These are phyloP conservation scores for Hydractinia symbiolongicarpus DNA, from an alignment of 30 jellyfish, hydroid and myxozoan species.

Conservation along the genomic window DNA sequence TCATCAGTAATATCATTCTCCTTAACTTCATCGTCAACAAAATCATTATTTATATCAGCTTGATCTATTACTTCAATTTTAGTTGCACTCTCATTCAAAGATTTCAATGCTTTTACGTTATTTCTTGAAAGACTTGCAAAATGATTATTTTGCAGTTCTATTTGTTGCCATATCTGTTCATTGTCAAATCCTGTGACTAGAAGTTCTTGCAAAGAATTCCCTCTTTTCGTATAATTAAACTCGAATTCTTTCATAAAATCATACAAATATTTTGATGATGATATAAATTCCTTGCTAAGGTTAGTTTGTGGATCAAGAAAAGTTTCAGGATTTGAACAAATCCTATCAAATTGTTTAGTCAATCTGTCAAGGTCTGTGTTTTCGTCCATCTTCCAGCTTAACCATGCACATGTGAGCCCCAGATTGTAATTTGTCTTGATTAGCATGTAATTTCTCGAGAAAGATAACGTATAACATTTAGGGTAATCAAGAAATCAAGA, in stretches of 20 bases:
- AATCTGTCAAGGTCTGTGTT: neutral
- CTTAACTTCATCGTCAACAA: neutral
- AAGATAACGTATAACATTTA: too few species aligned
- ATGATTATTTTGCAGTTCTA: slow-evolving; percentile 45
- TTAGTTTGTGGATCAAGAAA: neutral
- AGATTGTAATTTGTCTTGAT: too few species aligned
- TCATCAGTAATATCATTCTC: neutral
- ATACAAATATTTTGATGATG: slow-evolving; percentile 17
- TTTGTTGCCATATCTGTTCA: slow-evolving; percentile 80
- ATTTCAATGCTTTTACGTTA: slow-evolving; percentile 4
- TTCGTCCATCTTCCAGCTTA: too few species aligned
- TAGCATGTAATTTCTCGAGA: too few species aligned
- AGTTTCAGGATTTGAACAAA: slow-evolving; percentile 8
- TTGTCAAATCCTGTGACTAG: slow-evolving; percentile 57
- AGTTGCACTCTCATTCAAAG: neutral
- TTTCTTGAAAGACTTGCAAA: slow-evolving; percentile 2
- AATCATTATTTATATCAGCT: neutral
- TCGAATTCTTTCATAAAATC: slow-evolving; percentile 8
- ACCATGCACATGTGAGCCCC: too few species aligned
- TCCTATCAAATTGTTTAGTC: neutral
- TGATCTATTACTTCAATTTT: neutral
- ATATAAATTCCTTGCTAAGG: neutral
- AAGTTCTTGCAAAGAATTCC: slow-evolving; percentile 30
- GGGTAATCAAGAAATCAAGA: too few species aligned
- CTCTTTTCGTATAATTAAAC: neutral